Evolutionary conservation across 2,797 vertebrate species (phyloP), one percentile per base, ranked within the genome.

Genomic region (Nyctalus aviator): DNA sequence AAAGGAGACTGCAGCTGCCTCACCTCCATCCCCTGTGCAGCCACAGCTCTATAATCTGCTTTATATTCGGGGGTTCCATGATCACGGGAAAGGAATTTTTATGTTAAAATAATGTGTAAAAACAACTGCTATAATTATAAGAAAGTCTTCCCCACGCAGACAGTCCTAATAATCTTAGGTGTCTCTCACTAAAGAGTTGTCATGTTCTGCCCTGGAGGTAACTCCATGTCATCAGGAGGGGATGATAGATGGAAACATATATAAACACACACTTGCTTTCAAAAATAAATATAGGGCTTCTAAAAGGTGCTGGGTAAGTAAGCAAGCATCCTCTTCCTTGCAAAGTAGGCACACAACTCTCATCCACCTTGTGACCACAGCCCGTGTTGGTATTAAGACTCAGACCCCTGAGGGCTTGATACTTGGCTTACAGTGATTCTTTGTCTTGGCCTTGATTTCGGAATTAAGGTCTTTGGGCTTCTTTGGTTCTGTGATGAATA

Each of bases 301-400:
- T 79, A 88, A 92, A 93, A 90, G 71, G 66, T 8, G 23, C 59
- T 17, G 3, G 73, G 76, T 64, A 72, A 92, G 50, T 72, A 64
- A 92, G 71, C 17, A 44, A 71, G 79, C 81, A 73, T 68, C 77
- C 23, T 90, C 32, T 84, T 94, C 62, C 77, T 88, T 85, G 78
- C 17, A 81, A 46, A 91, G 66, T 53, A 57, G 91, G 93, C 50
- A 17, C 59, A 57, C 15, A 32, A 27, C 78, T 79, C 76, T 68
- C 73, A 30, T n/a, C 90, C 72, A 87, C 64, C 48, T 95, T 81
- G 85, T 91, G 88, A 84, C 84, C 82, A 88, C 91, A 94, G 69
- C 46, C 46, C 35, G 27, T 41, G 55, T 78, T 78, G 71, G 73
- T 91, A 20, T 77, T 62, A 90, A 92, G 88, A 64, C 64, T 92